Percentiles rank a stretch among this genome's conserved stretches.
Evolutionary conservation across 2,888 invertebrate species (phyloP).

Genomic region (Drosophila flavopinicola): DNA sequence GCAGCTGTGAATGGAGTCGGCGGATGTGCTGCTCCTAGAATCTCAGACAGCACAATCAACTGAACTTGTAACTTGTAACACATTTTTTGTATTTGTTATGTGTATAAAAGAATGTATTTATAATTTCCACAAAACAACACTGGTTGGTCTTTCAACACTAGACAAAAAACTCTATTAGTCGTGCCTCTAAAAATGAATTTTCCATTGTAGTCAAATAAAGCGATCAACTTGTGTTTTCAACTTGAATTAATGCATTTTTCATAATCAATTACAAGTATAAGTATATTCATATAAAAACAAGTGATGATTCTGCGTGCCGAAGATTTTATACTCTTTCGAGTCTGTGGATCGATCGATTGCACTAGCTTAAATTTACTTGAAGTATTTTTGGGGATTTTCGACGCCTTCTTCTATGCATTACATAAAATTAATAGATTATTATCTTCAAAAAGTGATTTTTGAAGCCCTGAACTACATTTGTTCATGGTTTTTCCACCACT

Average conservation of each 20-base stretch:
- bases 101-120: conserved; percentile 54
- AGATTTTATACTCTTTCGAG: too few species aligned
- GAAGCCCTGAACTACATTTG: too few species aligned
- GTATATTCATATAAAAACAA: too few species aligned
- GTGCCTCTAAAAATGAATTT: conserved; percentile 67
- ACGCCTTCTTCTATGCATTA: too few species aligned
- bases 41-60: conserved; percentile 56
- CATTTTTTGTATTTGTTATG: conserved; percentile 55
- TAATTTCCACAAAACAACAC: conserved; percentile 33
- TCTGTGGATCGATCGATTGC: too few species aligned
- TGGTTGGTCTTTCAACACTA: conserved; percentile 31
- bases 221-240: conserved; percentile 60
- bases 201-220: conserved; percentile 61
- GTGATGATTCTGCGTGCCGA: too few species aligned
- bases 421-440: too few species aligned
- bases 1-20: neutral
- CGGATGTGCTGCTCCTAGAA: neutral
- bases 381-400: too few species aligned
- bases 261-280: too few species aligned
- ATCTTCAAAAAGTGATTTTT: too few species aligned
- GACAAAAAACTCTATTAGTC: conserved; percentile 64
- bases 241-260: conserved; percentile 16
- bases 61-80: conserved; percentile 48
- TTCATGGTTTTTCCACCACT: too few species aligned
- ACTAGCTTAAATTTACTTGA: too few species aligned